Evolutionary conservation across 2,888 invertebrate species (phyloP).

Genomic region (Nysson spinosus): DNA sequence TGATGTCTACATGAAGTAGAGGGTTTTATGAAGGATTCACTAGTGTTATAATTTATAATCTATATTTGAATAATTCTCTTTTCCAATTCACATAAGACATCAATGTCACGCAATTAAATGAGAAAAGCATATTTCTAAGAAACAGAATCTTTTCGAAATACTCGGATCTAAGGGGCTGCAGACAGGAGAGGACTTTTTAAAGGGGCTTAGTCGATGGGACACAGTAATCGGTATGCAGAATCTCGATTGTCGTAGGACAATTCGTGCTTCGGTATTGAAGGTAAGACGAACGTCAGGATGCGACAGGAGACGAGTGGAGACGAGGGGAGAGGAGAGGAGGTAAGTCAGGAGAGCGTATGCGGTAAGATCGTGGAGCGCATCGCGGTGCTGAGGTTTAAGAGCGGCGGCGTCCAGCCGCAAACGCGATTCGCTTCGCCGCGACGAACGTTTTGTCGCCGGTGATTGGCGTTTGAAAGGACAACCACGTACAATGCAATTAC

Average conservation of each 20-base stretch:
- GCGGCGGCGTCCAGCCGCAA: slow-evolving; percentile 53
- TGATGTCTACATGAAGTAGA: too few relatives aligned
- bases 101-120: too few relatives aligned
- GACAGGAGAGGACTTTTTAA: too few relatives aligned
- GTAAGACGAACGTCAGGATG: slow-evolving; percentile 15
- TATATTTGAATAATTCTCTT: too few relatives aligned
- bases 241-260: not conserved
- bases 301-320: slow-evolving; percentile 1
- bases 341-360: slow-evolving; percentile 11
- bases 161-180: too few relatives aligned
- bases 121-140: too few relatives aligned
- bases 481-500: slow-evolving; percentile 77
- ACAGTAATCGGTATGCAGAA: slow-evolving; percentile 6
- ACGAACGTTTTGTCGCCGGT: slow-evolving; percentile 76
- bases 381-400: slow-evolving; percentile 48
- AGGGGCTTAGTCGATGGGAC: too few relatives aligned
- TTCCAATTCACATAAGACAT: too few relatives aligned
- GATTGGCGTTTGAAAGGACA: slow-evolving; percentile 77
- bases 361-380: slow-evolving; percentile 42
- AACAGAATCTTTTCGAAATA: too few relatives aligned
- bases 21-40: too few relatives aligned
- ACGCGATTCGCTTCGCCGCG: slow-evolving; percentile 70
- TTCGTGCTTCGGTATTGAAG: not conserved
- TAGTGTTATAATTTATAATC: too few relatives aligned
- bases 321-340: not conserved